Percentiles rank a stretch among this genome's conserved stretches.
phyloP scores from a whole-genome alignment of 1,140 invertebrate genomes.

The Myzus persicae region DNA sequence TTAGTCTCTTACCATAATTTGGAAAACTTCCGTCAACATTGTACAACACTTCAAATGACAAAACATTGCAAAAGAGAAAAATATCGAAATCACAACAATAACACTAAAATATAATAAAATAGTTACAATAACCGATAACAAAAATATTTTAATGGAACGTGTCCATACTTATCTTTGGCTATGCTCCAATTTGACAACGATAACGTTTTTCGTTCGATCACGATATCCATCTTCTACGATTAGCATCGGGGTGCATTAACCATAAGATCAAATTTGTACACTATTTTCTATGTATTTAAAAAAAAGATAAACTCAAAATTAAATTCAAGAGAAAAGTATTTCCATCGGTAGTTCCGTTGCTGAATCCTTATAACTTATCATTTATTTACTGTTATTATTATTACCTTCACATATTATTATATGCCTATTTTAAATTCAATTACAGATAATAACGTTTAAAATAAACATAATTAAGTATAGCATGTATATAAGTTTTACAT shows the following conservation, averaged over 20 bases:
- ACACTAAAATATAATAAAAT: background rate
- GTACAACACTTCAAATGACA: background rate
- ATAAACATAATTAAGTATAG: no score
- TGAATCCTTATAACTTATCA: background rate
- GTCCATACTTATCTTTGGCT: constrained; percentile 37
- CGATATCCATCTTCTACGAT: constrained; percentile 26
- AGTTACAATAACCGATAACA: constrained; percentile 1
- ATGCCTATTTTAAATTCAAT: no score
- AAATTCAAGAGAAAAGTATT: background rate
- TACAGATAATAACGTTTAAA: no score
- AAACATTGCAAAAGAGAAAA: background rate
- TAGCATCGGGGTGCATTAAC: constrained; percentile 10
- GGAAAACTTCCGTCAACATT: constrained; percentile 33
- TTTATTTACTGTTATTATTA: background rate
- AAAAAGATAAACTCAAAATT: background rate
- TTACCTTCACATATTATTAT: background rate
- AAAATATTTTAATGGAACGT: constrained; percentile 43
- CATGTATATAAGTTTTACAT: no score
- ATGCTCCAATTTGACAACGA: constrained; percentile 41
- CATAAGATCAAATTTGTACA: background rate
- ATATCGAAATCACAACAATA: constrained; percentile 47
- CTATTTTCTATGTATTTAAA: background rate
- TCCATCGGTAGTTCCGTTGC: no score
- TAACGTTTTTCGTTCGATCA: background rate
- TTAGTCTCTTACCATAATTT: constrained; percentile 4